Percentiles rank a stretch among this genome's conserved stretches.
phyloP scores from a whole-genome alignment of 1,140 invertebrate genomes.

The Acromyrmex heyeri region DNA sequence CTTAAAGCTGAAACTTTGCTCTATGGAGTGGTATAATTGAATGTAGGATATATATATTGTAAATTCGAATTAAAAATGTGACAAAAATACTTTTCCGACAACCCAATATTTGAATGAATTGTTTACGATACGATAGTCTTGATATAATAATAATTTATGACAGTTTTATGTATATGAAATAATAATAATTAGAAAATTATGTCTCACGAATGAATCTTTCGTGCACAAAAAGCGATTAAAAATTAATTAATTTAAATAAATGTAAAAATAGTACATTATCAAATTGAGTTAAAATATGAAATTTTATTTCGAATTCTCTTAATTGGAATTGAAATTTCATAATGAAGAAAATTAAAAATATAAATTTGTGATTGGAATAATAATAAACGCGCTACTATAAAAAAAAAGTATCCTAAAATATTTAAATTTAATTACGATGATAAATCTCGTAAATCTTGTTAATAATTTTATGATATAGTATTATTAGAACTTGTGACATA shows the following conservation, averaged over 20 bases:
- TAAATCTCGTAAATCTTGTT: not conserved
- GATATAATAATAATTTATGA: not conserved
- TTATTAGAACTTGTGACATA: not conserved
- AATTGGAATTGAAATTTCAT: not conserved
- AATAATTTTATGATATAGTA: not conserved
- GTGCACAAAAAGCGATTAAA: too few species aligned
- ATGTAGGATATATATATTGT: too few species aligned
- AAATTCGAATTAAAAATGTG: too few species aligned
- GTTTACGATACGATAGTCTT: not conserved
- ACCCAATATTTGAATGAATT: not conserved
- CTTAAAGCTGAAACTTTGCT: too few species aligned
- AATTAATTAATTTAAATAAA: not conserved
- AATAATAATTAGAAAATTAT: not conserved
- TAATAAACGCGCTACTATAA: not conserved
- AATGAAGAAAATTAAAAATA: not conserved
- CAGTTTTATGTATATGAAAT: not conserved
- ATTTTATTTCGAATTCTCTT: not conserved
- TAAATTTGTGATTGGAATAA: not conserved
- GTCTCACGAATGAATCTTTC: not conserved
- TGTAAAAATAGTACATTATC: not conserved
- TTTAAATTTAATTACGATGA: not conserved
- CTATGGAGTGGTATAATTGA: too few species aligned
- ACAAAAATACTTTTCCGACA: too few species aligned
- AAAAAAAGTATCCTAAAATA: not conserved
- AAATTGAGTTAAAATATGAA: not conserved